Evolutionary conservation across 2,797 vertebrate species (phyloP), one percentile per base, ranked within the genome.

Genomic region (Taeniopygia guttata): DNA sequence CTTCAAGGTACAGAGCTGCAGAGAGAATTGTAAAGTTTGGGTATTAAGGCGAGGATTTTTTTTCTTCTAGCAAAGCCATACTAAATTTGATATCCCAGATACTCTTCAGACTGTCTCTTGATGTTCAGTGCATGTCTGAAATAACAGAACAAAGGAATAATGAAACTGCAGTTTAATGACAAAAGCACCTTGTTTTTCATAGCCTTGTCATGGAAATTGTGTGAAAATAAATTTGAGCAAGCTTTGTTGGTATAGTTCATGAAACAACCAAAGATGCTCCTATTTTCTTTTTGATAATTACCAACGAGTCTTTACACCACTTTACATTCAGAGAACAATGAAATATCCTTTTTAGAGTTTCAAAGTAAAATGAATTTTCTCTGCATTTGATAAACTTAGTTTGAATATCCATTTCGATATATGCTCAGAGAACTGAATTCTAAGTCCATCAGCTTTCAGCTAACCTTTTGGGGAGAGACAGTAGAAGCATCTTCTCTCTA

Each of bases 281-380:
- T 93, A 60, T 74, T 93, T 96, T 95, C 60, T 82, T 58, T 96
- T 95, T 96, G 60, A 93, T 96, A 95, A 96, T 96, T 88, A 91
- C 75, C 58, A 49, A 90, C 5, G 70, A 89, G 45, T 94, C 93
- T 93, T 96, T 96, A 93, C 89, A 54, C 42, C 89, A 87, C 60
- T 48, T 63, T 49, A 89, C 73, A 95, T 78, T 51, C 16, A 55
- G 32, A 89, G 66, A 95, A 95, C 73, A 96, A 91, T 36, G 43
- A 89, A 89, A 85, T 66, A 73, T 79, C 49, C 49, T 94, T 90
- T 79, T 34, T 26, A 90, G 68, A 64, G 45, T 92, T 62, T 73
- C 36, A 58, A 80, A 45, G n/a, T 22, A 83, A 64, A 91, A 94
- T 5, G 3, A 85, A 94, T 93, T 93, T 90, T 11, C 38, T 77